Base-by-base conservation (phyloP, 1,140 invertebrate genomes). In the Pseudachorutes palmiensis region DNA sequence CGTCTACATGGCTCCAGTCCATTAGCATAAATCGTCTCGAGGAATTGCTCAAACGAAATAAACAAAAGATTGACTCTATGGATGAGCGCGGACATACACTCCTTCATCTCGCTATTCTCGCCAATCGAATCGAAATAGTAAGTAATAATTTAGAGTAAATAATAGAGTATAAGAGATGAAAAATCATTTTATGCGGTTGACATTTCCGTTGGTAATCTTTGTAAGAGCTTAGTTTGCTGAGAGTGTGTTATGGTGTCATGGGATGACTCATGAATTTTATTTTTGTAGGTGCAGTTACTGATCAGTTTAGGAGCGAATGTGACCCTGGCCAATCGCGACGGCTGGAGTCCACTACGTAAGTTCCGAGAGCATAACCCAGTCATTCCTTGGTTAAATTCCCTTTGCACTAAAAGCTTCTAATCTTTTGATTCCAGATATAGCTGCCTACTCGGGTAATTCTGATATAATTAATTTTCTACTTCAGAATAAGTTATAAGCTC, bases 381-480 rank as follows among this genome's bases (percentile, higher is more conserved):
- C n/a, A n/a, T n/a, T 55, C 51, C 24, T 22, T 55, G 51, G 9
- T 5, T 55, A 55, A 19, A 5, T 19, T 26, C 12, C 51, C 51
- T 55, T 19, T 26, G 9, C 9, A 55, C 24, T 55, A 55, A 22
- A 14, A 19, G 9, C 24, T 55, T 14, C 24, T 14, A 14, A 9
- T 55, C 12, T 55, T 22, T 55, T 14, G 9, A 16, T 55, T 24
- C 24, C 51, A 55, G 51, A 55, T 55, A 55, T 55, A 55, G 51
- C 51, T 16, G 51, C 51, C 51, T 55, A 55, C 51, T 55, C 51
- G 51, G 51, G 51, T 55, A 55, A 55, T 22, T 55, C 51, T 5
- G 51, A 55, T 26, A 55, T 55, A 55, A 55, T 55, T 55, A 55
- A 22, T 55, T 55, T 55, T 26, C 51, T 55, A 26, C 51, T 55